A percentile compares a stretch with the other conserved stretches of the same genome.
Evolutionary conservation across 2,888 invertebrate species (phyloP).

Genomic region (Thera obeliscata): DNA sequence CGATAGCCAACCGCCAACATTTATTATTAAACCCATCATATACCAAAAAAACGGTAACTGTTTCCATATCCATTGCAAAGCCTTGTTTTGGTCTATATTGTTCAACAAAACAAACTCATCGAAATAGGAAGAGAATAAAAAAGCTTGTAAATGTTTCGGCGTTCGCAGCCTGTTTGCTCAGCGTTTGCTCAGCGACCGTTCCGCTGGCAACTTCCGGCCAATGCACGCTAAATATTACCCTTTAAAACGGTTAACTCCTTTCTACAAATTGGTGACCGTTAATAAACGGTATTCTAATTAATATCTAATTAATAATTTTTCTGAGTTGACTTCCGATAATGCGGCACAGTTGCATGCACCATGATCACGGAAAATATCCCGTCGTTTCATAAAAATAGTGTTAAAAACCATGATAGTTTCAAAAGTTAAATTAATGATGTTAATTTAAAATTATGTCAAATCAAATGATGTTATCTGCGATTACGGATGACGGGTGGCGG

Average conservation of each 20-base stretch:
- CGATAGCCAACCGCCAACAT: no score
- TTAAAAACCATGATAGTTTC: no score
- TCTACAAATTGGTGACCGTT: not conserved
- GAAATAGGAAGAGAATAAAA: constrained; percentile 54
- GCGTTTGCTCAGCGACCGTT: constrained; percentile 61
- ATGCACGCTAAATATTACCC: constrained; percentile 64
- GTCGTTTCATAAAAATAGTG: no score
- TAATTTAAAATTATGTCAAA: no score
- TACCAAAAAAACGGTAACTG: not conserved
- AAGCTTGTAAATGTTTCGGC: constrained; percentile 61
- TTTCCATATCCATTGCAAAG: not conserved
- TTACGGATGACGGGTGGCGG: not conserved
- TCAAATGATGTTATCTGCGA: no score
- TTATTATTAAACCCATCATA: not conserved
- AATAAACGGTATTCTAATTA: no score
- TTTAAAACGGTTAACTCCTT: constrained; percentile 50
- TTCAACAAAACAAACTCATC: constrained; percentile 49
- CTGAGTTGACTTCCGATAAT: no score
- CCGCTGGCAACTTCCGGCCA: constrained; percentile 59
- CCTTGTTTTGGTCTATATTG: constrained; percentile 30
- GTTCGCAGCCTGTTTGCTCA: constrained; percentile 63
- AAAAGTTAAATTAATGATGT: no score
- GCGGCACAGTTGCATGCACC: no score
- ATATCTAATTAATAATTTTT: no score
- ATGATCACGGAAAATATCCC: no score